These are phyloP conservation scores for Phyto melanocephala DNA, from an alignment of 2,888 invertebrate genomes.

Conservation along the genomic window DNA sequence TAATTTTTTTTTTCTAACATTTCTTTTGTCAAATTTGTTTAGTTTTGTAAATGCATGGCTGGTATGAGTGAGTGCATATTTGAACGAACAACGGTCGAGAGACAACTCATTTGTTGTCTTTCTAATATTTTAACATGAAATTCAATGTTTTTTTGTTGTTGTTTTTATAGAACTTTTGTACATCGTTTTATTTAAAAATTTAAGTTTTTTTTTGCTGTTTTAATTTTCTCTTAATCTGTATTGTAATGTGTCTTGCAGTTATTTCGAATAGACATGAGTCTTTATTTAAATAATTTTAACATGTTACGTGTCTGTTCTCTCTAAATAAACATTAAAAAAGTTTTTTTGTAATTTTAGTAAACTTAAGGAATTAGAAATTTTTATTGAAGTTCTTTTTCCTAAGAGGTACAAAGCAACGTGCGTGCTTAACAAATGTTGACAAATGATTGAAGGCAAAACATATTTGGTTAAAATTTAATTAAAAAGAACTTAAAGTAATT, in stretches of 20 bases:
- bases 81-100: not conserved
- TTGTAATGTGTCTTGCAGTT: not conserved
- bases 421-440: not conserved
- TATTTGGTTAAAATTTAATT: not conserved
- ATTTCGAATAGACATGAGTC: not conserved
- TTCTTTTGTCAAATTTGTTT: constrained; percentile 55
- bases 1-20: not conserved
- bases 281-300: constrained; percentile 52
- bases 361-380: not conserved
- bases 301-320: constrained; percentile 40
- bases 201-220: not conserved
- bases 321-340: constrained; percentile 34
- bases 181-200: not conserved
- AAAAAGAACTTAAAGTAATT: not conserved
- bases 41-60: constrained; percentile 12
- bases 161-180: not conserved
- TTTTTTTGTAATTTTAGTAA: constrained; percentile 16
- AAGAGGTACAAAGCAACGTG: not conserved
- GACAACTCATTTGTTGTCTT: not conserved
- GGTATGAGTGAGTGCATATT: too few relatives aligned
- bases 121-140: constrained; percentile 18
- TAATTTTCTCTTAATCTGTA: constrained; percentile 34
- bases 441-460: not conserved
- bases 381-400: constrained; percentile 4
- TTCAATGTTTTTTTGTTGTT: constrained; percentile 1